Conservation (phyloP, 2,797 vertebrate species). For the Pangasius larnaudii region DNA sequence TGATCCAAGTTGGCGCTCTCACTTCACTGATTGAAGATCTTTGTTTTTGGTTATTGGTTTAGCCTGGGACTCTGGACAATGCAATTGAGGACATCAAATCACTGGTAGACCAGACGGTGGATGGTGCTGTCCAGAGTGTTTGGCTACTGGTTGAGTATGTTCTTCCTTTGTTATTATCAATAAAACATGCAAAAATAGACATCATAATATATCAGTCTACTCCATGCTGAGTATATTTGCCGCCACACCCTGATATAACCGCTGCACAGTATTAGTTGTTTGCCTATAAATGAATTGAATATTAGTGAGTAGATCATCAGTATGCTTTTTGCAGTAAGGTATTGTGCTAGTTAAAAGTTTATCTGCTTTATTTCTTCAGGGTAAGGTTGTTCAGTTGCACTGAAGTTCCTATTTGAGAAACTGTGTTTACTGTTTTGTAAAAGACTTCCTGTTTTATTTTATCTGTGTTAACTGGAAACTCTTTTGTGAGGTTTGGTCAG, state of each 20-base stretch:
- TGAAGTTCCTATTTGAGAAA: slow-evolving; percentile 4
- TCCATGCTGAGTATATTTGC: background rate
- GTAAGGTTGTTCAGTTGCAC: background rate
- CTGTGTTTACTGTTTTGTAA: background rate
- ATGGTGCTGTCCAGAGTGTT: slow-evolving; percentile 72
- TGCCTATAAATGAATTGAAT: background rate
- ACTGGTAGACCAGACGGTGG: slow-evolving; percentile 66
- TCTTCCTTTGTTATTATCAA: slow-evolving; percentile 6
- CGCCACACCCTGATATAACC: background rate
- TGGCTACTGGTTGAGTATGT: slow-evolving; percentile 85
- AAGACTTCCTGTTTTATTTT: slow-evolving; percentile 21
- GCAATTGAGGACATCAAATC: slow-evolving; percentile 77
- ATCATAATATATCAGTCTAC: background rate
- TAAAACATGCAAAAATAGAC: background rate
- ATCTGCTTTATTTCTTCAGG: background rate
- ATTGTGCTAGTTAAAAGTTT: background rate
- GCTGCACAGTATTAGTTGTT: background rate
- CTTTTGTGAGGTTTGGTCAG: background rate
- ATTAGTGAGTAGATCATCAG: background rate
- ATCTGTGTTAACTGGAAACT: background rate
- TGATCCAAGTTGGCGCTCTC: background rate
- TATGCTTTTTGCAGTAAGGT: background rate
- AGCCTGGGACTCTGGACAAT: slow-evolving; percentile 82
- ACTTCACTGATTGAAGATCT: slow-evolving; percentile 36
- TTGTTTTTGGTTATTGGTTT: slow-evolving; percentile 42